Evolutionary conservation across 2,888 invertebrate genomes (phyloP).

Genomic region (Gymnocheta viridis): DNA sequence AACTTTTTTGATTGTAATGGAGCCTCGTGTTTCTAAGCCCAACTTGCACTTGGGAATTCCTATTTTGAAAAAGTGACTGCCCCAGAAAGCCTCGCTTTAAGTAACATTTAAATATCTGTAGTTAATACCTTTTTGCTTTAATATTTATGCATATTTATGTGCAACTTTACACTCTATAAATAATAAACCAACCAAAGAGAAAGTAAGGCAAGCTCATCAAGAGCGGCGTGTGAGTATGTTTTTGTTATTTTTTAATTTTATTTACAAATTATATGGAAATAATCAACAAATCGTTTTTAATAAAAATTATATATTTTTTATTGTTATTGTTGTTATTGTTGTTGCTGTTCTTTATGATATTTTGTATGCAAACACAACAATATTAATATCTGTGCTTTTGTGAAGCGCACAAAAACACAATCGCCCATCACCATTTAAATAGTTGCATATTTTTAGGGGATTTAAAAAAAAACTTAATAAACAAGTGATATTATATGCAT

Average conservation of each 20-base stretch:
- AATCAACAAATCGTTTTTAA: constrained; percentile 66
- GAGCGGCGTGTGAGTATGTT: not conserved
- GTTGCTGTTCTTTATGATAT: constrained; percentile 27
- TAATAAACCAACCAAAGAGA: not conserved
- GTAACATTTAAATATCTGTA: not conserved
- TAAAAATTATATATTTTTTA: constrained; percentile 58
- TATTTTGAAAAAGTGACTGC: no score
- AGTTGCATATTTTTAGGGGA: constrained; percentile 74
- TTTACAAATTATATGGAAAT: constrained; percentile 59
- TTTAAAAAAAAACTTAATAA: constrained; percentile 66
- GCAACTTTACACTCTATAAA: not conserved
- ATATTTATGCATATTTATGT: not conserved
- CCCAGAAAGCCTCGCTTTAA: not conserved
- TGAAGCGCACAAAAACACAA: constrained; percentile 20
- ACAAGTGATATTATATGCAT: constrained; percentile 65
- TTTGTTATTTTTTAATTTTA: constrained; percentile 52
- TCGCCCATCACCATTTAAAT: constrained; percentile 47
- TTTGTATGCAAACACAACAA: constrained; percentile 13
- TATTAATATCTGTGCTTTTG: constrained; percentile 14
- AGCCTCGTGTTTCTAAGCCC: no score
- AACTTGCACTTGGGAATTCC: no score
- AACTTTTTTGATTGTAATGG: no score
- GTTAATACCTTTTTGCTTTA: not conserved
- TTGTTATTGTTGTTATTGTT: constrained; percentile 8
- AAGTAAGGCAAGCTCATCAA: not conserved